phyloP scores from a whole-genome alignment of 2,888 invertebrate genomes.

The Melanotus villosus region DNA sequence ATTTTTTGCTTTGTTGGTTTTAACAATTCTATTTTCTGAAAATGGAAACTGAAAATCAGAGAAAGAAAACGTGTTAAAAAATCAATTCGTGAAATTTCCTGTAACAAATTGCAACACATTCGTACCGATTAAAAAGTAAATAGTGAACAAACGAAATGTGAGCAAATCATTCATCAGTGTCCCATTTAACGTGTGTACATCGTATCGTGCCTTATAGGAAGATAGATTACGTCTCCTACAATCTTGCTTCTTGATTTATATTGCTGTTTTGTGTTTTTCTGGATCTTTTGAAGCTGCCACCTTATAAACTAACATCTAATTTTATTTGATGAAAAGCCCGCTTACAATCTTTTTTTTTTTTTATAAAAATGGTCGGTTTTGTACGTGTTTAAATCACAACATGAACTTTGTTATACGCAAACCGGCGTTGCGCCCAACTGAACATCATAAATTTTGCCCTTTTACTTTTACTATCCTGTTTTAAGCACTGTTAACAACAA shows the following conservation, averaged over 20 bases:
- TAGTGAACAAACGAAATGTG: conserved; percentile 13
- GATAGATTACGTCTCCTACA: conserved; percentile 14
- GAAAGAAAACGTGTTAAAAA: background rate
- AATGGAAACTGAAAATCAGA: background rate
- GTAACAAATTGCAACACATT: conserved; percentile 17
- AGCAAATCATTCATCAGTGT: conserved; percentile 24
- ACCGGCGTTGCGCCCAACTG: too few species aligned
- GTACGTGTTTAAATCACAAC: too few species aligned
- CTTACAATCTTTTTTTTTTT: too few species aligned
- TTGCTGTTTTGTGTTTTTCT: background rate
- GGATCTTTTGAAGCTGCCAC: background rate
- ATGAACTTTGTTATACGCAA: too few species aligned
- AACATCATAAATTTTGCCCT: too few species aligned
- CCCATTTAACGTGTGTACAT: conserved; percentile 22
- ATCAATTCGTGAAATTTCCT: background rate
- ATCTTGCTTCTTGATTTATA: conserved; percentile 1
- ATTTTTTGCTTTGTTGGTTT: too few species aligned
- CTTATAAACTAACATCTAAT: background rate
- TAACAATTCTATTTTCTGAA: background rate
- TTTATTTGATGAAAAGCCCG: too few species aligned
- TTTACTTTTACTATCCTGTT: too few species aligned
- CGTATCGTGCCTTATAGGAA: conserved; percentile 17
- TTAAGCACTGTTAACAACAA: too few species aligned
- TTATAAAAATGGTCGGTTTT: too few species aligned
- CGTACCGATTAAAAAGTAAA: conserved; percentile 8